phyloP scores from a whole-genome alignment of 2,888 invertebrate species.

The Perithous albicinctus region DNA sequence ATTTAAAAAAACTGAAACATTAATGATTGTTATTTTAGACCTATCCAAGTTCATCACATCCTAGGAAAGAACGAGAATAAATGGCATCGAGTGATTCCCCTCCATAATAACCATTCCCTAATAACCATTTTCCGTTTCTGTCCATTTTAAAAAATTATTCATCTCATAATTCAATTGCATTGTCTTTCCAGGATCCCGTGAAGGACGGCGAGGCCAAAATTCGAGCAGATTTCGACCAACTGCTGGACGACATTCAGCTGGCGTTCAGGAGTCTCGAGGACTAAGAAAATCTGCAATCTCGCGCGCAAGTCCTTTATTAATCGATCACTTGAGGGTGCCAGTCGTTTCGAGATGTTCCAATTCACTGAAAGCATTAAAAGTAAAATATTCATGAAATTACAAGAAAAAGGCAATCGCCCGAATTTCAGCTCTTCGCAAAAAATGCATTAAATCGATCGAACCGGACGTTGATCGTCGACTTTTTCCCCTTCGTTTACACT shows the following conservation, averaged over 20 bases:
- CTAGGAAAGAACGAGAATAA: no score
- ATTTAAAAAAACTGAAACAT: no score
- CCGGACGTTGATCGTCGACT: constrained; percentile 53
- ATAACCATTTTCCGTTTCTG: no score
- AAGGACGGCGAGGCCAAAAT: constrained; percentile 99
- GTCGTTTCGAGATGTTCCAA: constrained; percentile 72
- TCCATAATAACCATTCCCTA: no score
- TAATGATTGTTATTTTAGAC: no score
- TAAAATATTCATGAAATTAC: constrained; percentile 15
- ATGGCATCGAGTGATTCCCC: no score
- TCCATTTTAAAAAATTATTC: no score
- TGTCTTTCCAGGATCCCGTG: constrained; percentile 92
- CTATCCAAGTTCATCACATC: no score
- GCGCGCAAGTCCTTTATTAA: constrained; percentile 58
- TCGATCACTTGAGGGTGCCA: constrained; percentile 64
- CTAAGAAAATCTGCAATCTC: constrained; percentile 85
- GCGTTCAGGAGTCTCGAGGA: constrained; percentile 99
- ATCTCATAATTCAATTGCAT: not conserved
- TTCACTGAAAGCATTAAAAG: constrained; percentile 44
- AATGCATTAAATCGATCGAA: constrained; percentile 24
- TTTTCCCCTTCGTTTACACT: not conserved
- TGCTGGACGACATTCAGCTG: constrained; percentile 98
- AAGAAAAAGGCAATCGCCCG: constrained; percentile 29
- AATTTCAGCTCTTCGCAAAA: constrained; percentile 26
- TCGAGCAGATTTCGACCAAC: constrained; percentile 97